Conservation (phyloP, 2,113 vertebrate genomes). For the Dasyurus viverrinus region DNA sequence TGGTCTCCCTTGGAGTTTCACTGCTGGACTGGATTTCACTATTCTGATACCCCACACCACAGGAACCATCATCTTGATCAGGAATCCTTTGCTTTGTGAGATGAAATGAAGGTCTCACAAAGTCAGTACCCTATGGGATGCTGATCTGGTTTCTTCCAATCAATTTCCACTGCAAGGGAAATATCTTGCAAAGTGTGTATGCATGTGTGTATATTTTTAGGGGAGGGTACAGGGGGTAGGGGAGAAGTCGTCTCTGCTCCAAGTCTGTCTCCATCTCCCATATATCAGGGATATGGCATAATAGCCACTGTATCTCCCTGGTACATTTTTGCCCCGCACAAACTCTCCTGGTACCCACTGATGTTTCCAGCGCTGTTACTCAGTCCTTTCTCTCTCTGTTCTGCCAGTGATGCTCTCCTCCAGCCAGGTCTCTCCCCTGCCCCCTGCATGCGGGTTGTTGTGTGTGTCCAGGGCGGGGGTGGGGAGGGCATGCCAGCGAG, state of each 20-base stretch:
- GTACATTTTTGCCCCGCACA: constrained; percentile 29
- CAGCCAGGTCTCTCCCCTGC: constrained; percentile 82
- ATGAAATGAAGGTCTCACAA: neutral
- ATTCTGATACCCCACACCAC: neutral
- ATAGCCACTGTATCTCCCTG: constrained; percentile 24
- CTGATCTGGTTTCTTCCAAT: constrained; percentile 41
- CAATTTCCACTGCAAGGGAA: constrained; percentile 31
- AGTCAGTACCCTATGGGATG: constrained; percentile 5
- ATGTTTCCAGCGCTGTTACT: constrained; percentile 77
- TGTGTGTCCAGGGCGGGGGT: constrained; percentile 82
- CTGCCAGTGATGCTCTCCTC: constrained; percentile 69
- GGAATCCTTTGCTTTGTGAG: neutral
- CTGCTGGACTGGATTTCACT: constrained; percentile 5
- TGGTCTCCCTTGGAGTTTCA: constrained; percentile 28
- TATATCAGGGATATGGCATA: neutral
- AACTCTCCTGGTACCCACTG: constrained; percentile 32
- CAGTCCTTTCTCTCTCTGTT: constrained; percentile 73
- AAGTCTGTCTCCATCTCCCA: constrained; percentile 24
- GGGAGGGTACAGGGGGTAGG: neutral
- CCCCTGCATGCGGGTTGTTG: constrained; percentile 85
- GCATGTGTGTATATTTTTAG: neutral
- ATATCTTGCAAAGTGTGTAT: constrained; percentile 48
- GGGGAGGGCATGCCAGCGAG: constrained; percentile 86
- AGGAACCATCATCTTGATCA: constrained; percentile 3
- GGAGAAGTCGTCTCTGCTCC: constrained; percentile 11